A percentile compares a stretch with the other conserved stretches of the same genome.
Conservation (phyloP, 2,888 invertebrate genomes). For the Scrobipalpa atriplicella region DNA sequence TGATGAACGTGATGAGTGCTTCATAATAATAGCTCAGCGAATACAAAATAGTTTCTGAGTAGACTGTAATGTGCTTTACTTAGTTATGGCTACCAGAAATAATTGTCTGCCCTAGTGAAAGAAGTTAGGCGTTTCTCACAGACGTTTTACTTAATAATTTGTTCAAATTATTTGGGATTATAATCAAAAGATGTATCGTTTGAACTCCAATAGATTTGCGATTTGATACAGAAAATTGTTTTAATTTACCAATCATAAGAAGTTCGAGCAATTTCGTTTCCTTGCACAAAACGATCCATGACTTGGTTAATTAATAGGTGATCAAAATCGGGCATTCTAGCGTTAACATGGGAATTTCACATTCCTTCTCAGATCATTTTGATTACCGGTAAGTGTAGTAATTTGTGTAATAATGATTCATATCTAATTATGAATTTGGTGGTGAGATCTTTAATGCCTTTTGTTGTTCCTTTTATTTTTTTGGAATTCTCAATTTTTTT, state of each 20-base stretch:
- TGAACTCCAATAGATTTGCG: constrained; percentile 29
- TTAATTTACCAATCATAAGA: constrained; percentile 32
- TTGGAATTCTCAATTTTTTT: too few relatives aligned
- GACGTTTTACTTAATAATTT: not conserved
- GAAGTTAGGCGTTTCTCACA: constrained; percentile 2
- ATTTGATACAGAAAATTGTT: constrained; percentile 31
- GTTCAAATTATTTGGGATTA: not conserved
- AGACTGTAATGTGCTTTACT: constrained; percentile 2
- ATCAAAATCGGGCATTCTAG: constrained; percentile 22
- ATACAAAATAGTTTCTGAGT: constrained; percentile 19
- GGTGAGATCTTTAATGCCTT: not conserved
- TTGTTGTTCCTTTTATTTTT: not conserved
- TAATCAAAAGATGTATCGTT: constrained; percentile 15
- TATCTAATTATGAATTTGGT: not conserved
- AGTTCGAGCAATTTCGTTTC: constrained; percentile 28
- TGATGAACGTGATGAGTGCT: constrained; percentile 22
- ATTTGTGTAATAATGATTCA: not conserved
- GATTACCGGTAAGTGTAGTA: not conserved
- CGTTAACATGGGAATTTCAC: constrained; percentile 23
- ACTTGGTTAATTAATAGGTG: constrained; percentile 21
- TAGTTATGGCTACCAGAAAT: constrained; percentile 5
- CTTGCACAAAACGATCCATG: constrained; percentile 29
- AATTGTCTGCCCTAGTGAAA: constrained; percentile 19
- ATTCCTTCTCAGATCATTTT: constrained; percentile 13
- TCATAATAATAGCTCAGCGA: constrained; percentile 25